Percentiles rank a stretch among this genome's conserved stretches.
Conservation (phyloP, 2,888 invertebrate species). For the Drosophila subsilvestris region DNA sequence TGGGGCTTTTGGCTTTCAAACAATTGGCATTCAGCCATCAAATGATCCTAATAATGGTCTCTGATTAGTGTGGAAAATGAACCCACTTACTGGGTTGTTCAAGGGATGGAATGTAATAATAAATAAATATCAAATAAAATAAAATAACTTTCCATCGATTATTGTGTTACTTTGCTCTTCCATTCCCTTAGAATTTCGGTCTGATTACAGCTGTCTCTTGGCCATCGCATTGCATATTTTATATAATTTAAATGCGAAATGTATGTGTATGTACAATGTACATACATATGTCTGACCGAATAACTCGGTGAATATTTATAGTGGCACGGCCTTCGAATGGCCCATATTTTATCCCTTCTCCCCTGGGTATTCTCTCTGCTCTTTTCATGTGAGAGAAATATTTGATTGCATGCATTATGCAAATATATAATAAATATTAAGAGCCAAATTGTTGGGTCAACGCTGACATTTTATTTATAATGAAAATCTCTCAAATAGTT, state of each 20-base stretch:
- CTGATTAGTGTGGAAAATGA: neutral
- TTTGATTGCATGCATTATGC: slow-evolving; percentile 71
- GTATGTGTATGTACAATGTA: too few relatives aligned
- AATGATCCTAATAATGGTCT: neutral
- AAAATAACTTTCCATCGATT: neutral
- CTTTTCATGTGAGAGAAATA: slow-evolving; percentile 35
- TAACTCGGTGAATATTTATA: slow-evolving; percentile 59
- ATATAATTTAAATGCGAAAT: slow-evolving; percentile 12
- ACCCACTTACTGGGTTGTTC: neutral
- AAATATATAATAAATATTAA: slow-evolving; percentile 66
- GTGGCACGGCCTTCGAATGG: slow-evolving; percentile 46
- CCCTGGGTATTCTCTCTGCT: neutral
- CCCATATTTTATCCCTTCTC: neutral
- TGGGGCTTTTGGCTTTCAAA: neutral
- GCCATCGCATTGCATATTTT: slow-evolving; percentile 21
- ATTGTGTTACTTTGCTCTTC: neutral
- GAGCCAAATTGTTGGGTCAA: slow-evolving; percentile 54
- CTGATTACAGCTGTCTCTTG: neutral
- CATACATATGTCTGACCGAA: slow-evolving; percentile 17
- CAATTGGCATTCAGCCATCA: neutral
- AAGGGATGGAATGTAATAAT: neutral
- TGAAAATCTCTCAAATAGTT: slow-evolving; percentile 34
- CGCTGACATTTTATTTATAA: slow-evolving; percentile 40
- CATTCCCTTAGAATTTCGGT: too few relatives aligned
- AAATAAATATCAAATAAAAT: neutral